Evolutionary conservation across 2,113 vertebrate genomes (phyloP), one percentile per base, ranked within the genome.

Genomic region (Dipodomys stephensi): DNA sequence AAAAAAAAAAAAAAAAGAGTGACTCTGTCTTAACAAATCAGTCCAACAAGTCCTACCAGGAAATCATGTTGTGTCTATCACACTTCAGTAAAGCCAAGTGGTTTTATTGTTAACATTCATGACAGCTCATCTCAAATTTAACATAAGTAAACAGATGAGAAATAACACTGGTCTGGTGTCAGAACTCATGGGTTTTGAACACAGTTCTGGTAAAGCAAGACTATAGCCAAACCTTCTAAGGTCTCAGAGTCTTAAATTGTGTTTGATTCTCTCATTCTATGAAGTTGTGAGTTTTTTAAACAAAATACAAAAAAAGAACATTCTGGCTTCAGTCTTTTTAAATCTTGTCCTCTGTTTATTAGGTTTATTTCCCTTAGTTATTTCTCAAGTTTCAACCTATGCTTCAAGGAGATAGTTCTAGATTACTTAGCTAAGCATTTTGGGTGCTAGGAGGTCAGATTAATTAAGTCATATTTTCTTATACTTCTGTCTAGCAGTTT

Each of bases 101-200:
- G 91, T 64, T 97, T 97, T 71, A 88, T 92, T 98, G 53, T 97
- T 98, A 96, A 97, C 96, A 96, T 96, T 97, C 97, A 84, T 93
- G 94, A 88, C 94, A 97, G 96, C 90, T 98, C 91, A 96, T 97
- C 90, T 96, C 97, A 98, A 96, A 97, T 97, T 96, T 97, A 97
- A 97, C 97, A 92, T 90, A 97, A 97, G 97, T 97, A 97, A 94
- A 96, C 46, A 97, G 88, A 95, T 97, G 74, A 96, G 93, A 96
- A 96, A 95, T 96, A 97, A 97, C 84, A 91, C 96, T 73, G 72
- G 62, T 53, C 46, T 67, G 44, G n/a, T 71, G 49, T 88, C 53
- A 87, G 57, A 30, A 35, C 35, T 81, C 7, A 4, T 18, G 23
- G 18, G 10, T 80, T 73, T 62, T 22, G 27, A 94, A 73, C 25